Conservation (phyloP, 2,113 vertebrate genomes). For the Heliornis fulica region DNA sequence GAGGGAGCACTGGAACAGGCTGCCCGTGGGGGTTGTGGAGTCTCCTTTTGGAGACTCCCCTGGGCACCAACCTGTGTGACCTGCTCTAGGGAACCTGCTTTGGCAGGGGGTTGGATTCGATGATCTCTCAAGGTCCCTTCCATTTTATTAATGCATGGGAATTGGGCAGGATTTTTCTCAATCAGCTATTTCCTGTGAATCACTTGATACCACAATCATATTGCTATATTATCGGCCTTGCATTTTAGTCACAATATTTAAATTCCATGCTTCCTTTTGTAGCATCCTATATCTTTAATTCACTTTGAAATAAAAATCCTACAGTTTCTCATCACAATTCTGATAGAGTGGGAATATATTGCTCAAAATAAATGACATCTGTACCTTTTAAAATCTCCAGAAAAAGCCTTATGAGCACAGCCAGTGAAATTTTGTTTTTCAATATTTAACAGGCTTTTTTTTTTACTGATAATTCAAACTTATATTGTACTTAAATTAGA, state of each 20-base stretch:
- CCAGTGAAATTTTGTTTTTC: neutral
- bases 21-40: no score
- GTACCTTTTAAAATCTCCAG: neutral
- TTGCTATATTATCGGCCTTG: neutral
- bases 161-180: neutral
- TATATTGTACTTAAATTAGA: neutral
- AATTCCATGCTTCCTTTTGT: neutral
- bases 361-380: neutral
- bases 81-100: no score
- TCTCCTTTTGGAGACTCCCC: no score
- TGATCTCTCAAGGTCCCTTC: no score
- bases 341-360: neutral
- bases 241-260: neutral
- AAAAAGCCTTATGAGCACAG: neutral
- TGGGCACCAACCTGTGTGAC: no score
- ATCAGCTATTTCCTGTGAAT: neutral
- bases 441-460: neutral
- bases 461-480: neutral
- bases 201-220: neutral
- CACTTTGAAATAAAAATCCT: neutral
- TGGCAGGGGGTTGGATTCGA: no score
- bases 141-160: neutral
- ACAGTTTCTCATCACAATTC: neutral
- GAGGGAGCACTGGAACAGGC: no score
- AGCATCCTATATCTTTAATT: neutral